A percentile compares a stretch with the other conserved stretches of the same genome.
phyloP scores from a whole-genome alignment of 2,113 vertebrate genomes.

The Passer domesticus region DNA sequence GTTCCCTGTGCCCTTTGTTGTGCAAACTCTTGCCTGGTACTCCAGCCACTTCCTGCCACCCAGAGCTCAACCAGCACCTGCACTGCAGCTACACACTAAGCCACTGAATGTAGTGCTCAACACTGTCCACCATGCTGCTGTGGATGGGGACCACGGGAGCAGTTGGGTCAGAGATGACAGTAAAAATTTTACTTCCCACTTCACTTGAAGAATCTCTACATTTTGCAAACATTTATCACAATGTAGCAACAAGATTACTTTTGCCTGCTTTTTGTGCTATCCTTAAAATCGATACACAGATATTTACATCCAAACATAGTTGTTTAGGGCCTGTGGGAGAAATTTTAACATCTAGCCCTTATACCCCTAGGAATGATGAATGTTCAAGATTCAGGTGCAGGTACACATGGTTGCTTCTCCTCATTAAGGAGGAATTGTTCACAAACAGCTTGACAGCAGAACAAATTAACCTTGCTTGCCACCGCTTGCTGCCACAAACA shows the following conservation, averaged over 20 bases:
- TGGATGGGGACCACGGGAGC: fast-evolving
- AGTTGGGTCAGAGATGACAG: not conserved
- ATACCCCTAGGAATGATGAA: not conserved
- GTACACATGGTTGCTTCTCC: not conserved
- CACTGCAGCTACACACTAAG: not conserved
- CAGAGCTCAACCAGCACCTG: not conserved
- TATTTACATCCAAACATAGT: not conserved
- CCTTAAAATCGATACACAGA: not conserved
- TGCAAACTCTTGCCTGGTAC: not conserved
- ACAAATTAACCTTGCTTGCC: not conserved
- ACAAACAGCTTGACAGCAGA: not conserved
- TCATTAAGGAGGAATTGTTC: not conserved
- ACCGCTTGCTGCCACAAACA: not conserved
- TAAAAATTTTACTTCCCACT: not conserved
- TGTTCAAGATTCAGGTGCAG: not conserved
- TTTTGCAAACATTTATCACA: not conserved
- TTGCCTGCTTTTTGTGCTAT: not conserved
- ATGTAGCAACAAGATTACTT: not conserved
- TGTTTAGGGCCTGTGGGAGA: not conserved
- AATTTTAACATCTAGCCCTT: not conserved
- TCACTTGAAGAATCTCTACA: not conserved
- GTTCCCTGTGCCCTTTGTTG: not conserved
- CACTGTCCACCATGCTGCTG: not conserved
- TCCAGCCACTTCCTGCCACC: not conserved
- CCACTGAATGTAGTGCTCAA: not conserved